Base-by-base conservation (phyloP, 1,140 invertebrate genomes). In the Gonioctena quinquepunctata region DNA sequence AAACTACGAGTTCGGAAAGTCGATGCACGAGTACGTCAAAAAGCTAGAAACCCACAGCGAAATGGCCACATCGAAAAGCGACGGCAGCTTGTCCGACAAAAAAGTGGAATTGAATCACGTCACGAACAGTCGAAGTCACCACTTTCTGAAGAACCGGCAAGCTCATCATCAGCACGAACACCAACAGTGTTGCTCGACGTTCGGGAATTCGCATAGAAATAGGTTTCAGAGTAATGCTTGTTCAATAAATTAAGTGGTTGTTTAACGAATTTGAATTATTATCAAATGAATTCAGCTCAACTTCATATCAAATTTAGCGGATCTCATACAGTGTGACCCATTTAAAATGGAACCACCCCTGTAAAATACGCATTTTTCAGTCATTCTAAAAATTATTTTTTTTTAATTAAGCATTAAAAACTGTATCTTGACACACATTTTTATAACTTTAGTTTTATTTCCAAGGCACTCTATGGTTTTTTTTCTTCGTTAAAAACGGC, bases 161-260 rank as follows among this genome's bases (percentile, higher is more conserved):
- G 27, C 64, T 61, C 66, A 75, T 7, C 50, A 74, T 18, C 61
- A 66, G 22, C 70, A 76, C n/a, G n/a, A n/a, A 21, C 75, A 80
- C 13, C 77, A 79, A 28, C 79, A 82, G 54, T 82, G 77, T 66
- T 81, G 79, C 69, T 73, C 78, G 1, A 71, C 72, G 21, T 81
- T 80, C 63, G 70, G 76, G 2, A 16, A 72, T 16, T 71, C 74
- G 8, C 69, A 76, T 18, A 79, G 73, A 70, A 72, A 76, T 49
- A 73, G 74, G 57, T 72, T 80, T 49, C 76, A 78, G 66, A 79
- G 75, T 48, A 83, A 81, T 69, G 80, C 77, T 62, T 82, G 80
- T 72, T 68, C 50, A 49, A 71, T 81, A 65, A 73, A 74, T 66
- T 78, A 78, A n/a, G n/a, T n/a, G 57, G 33, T 66, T 54, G n/a